These are phyloP conservation scores for Falco peregrinus DNA, from an alignment of 2,797 vertebrate genomes.

Conservation along the genomic window DNA sequence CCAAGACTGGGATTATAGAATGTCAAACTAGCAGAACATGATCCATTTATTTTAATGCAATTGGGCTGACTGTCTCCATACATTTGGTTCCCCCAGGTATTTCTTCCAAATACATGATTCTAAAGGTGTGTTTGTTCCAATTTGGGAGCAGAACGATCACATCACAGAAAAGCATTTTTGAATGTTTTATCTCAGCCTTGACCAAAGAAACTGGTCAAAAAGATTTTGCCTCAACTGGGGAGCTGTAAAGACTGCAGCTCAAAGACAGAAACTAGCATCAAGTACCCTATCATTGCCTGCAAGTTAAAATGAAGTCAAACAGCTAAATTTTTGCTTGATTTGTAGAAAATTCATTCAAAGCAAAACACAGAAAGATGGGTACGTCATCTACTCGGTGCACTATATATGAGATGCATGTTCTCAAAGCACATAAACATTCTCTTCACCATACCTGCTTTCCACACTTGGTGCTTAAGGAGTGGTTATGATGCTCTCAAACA, in stretches of 20 bases:
- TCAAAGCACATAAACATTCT: background rate
- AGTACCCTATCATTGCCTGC: background rate
- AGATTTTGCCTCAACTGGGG: background rate
- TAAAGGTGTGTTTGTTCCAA: background rate
- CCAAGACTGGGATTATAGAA: background rate
- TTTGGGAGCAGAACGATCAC: background rate
- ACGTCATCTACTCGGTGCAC: background rate
- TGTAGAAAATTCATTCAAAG: background rate
- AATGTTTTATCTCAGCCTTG: background rate
- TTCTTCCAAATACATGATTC: background rate
- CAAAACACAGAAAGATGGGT: background rate
- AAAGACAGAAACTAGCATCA: background rate
- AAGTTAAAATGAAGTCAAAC: background rate
- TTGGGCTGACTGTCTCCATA: background rate
- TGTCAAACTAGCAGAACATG: background rate
- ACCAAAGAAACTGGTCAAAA: background rate
- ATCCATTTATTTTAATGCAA: background rate
- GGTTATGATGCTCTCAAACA: background rate
- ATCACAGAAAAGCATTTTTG: background rate
- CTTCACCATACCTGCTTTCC: background rate
- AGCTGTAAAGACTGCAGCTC: background rate
- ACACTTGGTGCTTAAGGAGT: background rate
- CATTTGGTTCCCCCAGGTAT: background rate
- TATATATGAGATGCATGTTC: fast-evolving
- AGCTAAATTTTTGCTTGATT: background rate